Base-by-base conservation (phyloP, 2,888 invertebrate genomes). In the Melikaiella ostensackeni region DNA sequence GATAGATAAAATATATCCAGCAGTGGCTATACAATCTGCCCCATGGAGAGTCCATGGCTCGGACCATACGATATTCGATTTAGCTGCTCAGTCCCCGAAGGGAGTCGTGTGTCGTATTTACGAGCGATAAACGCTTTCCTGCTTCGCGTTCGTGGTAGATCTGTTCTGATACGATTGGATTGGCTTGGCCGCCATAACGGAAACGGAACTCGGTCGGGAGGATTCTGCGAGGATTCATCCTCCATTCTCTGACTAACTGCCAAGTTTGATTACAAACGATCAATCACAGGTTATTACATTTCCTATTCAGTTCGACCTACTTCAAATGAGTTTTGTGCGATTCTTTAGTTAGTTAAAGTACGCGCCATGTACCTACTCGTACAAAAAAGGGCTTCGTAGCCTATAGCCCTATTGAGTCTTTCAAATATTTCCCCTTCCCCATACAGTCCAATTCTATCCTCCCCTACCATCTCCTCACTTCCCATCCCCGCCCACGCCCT, bases 121-220 rank as follows among this genome's bases (percentile, higher is more conserved):
- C 70, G 70, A 70, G 50, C 70, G 70, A 70, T 70, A 50, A 70
- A 70, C 70, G 70, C 50, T 70, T 70, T 70, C 70, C 70, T 70
- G 70, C 30, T 70, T 70, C 70, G 70, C 50, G 70, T 70, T 55
- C 70, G 33, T 50, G 70, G 70, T 13, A 70, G 70, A 55, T 70
- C 70, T 50, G 50, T 70, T 33, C 50, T 50, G 70, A 70, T 70
- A 70, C 70, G 46, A 70, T 70, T 70, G 50, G 70, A 70, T 70
- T 70, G 33, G 70, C 21, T 70, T 33, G 13, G 50, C 33, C 50
- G 70, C 70, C 33, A 70, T 70, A 70, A 50, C 70, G 70, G 50
- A 70, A 70, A 50, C 70, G 70, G 70, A 70, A 70, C 70, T 46
- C n/a, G 30, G 50, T 70, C 33, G 30, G 13, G 30, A 70, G 50